Evolutionary conservation across 2,888 invertebrate species (phyloP), one percentile per base, ranked within the genome.

Genomic region (Lysandra coridon): DNA sequence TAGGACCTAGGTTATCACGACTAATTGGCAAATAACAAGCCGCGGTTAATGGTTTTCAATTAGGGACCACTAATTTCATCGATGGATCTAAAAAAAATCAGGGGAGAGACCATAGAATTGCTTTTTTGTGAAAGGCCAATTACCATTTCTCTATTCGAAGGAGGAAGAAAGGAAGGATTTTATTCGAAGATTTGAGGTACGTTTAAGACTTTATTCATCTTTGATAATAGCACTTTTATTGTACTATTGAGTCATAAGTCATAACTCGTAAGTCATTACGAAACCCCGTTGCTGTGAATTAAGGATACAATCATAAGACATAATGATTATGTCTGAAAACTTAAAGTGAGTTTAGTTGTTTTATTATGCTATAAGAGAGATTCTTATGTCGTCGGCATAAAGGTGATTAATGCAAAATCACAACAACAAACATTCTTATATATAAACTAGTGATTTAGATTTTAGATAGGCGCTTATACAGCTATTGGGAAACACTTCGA

Each of bases 1-100:
- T 79, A 60, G 74, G 23, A 33, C 53, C 73, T 53, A 40, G 40
- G 60, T 74, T 57, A 53, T 53, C 17, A 69, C 40, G 40, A 44
- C 64, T 78, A 64, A 64, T 44, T 69, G 30, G 44, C 14, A 69
- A 69, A 49, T 69, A 44, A 44, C 30, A 78, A 1, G 57, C 57
- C 17, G 69, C 23, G 30, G 57, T 76, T 33, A 53, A 33, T 57
- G 53, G 33, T 30, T 10, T 5, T 33, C 53, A 76, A 57, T 76
- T 49, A 76, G 53, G 14, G 5, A 53, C 14, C 14, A 74, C 44
- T 23, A 57, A 57, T 57, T 57, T 57, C n/a, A 44, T 44, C 7
- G 10, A 74, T 33, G 30, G 4, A 6, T 33, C 14, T 14, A 12
- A 69, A 14, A 4, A 10, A 69, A 69, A 12, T 0, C 30, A 30